A percentile compares a stretch with the other conserved stretches of the same genome.
phyloP scores from a whole-genome alignment of 2,113 vertebrate species.

The Rhinogobius similis region DNA sequence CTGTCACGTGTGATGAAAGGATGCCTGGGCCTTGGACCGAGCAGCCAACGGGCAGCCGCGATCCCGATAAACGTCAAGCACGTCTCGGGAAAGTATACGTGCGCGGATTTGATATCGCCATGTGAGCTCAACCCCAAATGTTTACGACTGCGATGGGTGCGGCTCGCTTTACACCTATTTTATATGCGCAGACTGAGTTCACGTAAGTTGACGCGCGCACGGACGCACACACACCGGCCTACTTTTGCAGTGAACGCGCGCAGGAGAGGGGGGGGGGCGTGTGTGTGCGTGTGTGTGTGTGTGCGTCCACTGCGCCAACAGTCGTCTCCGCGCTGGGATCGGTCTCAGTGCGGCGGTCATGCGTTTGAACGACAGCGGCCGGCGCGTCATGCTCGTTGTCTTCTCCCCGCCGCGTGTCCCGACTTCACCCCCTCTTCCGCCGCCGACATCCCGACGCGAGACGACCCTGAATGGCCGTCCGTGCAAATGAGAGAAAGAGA shows the following conservation, averaged over 20 bases:
- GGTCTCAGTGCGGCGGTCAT: constrained; percentile 70
- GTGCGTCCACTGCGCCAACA: constrained; percentile 63
- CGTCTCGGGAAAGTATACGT: background rate
- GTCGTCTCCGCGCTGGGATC: constrained; percentile 59
- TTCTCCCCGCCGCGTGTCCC: constrained; percentile 62
- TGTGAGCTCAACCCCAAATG: constrained; percentile 1
- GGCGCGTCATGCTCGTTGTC: constrained; percentile 63
- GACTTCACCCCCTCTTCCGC: background rate
- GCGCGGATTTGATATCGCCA: background rate
- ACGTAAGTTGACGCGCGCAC: constrained; percentile 50
- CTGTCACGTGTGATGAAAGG: constrained; percentile 7
- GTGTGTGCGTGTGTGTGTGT: background rate
- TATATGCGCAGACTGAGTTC: constrained; percentile 43
- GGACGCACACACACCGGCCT: constrained; percentile 44
- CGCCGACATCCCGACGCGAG: constrained; percentile 64
- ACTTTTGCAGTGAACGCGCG: constrained; percentile 52
- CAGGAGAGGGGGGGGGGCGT: background rate
- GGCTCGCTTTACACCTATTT: constrained; percentile 36
- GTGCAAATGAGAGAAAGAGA: constrained; percentile 40
- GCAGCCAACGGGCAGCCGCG: background rate
- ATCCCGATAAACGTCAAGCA: background rate
- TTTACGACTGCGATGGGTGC: constrained; percentile 43
- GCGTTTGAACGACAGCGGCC: constrained; percentile 64
- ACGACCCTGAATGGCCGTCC: constrained; percentile 87
- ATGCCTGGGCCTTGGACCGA: background rate